Evolutionary conservation across 2,113 vertebrate genomes (phyloP).

Genomic region (Ranitomeya imitator): DNA sequence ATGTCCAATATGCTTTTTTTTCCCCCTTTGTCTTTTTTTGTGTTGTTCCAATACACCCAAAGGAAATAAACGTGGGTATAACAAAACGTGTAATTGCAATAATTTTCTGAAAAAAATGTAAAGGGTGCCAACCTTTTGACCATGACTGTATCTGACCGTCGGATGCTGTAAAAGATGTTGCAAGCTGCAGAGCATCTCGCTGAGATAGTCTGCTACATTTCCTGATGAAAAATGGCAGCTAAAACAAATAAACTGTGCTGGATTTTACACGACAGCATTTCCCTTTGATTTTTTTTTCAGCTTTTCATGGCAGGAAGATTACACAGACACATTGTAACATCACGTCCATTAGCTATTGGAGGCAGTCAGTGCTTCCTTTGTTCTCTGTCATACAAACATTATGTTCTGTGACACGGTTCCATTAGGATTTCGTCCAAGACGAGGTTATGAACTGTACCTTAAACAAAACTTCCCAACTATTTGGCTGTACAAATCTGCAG

Average conservation of each 20-base stretch:
- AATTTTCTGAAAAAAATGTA: too few species aligned
- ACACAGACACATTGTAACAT: conserved; percentile 65
- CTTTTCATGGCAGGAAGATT: conserved; percentile 60
- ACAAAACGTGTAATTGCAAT: too few species aligned
- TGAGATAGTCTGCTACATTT: conserved; percentile 12
- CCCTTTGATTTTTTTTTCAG: conserved; percentile 61
- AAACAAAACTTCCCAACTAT: conserved; percentile 62
- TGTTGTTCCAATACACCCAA: too few species aligned
- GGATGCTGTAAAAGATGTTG: not conserved
- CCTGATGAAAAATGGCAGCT: conserved; percentile 41
- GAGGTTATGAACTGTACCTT: conserved; percentile 67
- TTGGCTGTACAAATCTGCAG: conserved; percentile 68
- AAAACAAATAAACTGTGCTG: conserved; percentile 49
- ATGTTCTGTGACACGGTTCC: not conserved
- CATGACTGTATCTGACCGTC: conserved; percentile 5
- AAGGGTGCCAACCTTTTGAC: not conserved
- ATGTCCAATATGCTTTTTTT: too few species aligned
- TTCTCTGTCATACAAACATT: conserved; percentile 61
- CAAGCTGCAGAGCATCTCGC: not conserved
- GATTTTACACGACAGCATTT: conserved; percentile 61
- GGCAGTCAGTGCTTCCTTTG: conserved; percentile 45
- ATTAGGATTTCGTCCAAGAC: conserved; percentile 52
- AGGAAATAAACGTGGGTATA: too few species aligned
- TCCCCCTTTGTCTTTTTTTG: too few species aligned
- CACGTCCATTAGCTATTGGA: conserved; percentile 67